Base-by-base conservation (phyloP, 2,888 invertebrate genomes). In the Acanthacorydalis orientalis region DNA sequence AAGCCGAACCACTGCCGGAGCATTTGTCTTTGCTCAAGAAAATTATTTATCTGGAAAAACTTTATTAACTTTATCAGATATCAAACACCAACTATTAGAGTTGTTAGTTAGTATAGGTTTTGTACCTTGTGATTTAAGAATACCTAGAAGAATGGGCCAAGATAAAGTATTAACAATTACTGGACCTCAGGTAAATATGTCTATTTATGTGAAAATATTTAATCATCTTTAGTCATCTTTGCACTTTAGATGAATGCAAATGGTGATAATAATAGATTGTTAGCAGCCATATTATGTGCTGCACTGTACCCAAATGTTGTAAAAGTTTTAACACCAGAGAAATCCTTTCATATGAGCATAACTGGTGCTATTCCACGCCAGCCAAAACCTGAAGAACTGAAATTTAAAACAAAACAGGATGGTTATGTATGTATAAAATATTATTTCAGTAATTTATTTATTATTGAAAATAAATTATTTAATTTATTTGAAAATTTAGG, bases 281-380 rank as follows among this genome's bases (percentile, higher is more conserved):
- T 88, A 15, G 75, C 83, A 45, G 91, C 92, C 1, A 80, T 93
- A 31, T 69, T 97, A 40, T 88, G 89, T 60, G 92, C 91, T 2
- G 92, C 95, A 1, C 69, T 91, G 15, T 96, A 95, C 65, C 96
- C 96, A 0, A 91, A 92, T 60, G 77, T 97, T 33, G 85, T 89
- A 0, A 83, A 87, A 68, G 81, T 85, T 7, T 66, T 85, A 44
- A 84, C 83, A 0, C 87, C 87, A 1, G 83, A 83, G 55, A 83
- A 84, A 58, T 79, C 80, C 0, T 87, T 78, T 61, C 74, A 80
- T 57, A 74, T 78, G 60, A 81, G 81, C 59, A 75, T 76, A 0
- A 75, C 76, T 2, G 87, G 87, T 0, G 84, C 86, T 0, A 74
- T 88, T 45, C 82, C 85, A 0, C 74, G 80, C 9, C 75, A 78